Evolutionary conservation across 23 tunicate species (phyloP).

Genomic region (Halocynthia aurantium): DNA sequence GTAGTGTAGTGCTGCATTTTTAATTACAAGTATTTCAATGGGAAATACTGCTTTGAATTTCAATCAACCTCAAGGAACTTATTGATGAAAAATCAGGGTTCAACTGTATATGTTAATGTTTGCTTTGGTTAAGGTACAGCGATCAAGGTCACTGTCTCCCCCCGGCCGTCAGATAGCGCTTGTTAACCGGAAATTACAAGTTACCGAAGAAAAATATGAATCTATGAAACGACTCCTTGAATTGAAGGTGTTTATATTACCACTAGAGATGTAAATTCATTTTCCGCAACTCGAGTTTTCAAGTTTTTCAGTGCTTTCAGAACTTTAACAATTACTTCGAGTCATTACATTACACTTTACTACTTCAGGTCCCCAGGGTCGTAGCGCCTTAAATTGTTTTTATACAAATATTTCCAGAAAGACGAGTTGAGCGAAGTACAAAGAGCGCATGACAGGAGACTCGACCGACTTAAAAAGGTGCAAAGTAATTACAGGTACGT

Average conservation of each 20-base stretch:
- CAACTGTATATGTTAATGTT: too few relatives aligned
- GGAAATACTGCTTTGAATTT: too few relatives aligned
- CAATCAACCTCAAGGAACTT: too few relatives aligned
- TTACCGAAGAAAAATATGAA: conserved; percentile 69
- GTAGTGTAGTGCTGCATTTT: too few relatives aligned
- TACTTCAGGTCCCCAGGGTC: background rate
- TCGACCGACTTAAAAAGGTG: conserved; percentile 44
- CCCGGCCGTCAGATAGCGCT: conserved; percentile 29
- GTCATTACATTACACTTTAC: background rate
- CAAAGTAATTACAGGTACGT: conserved; percentile 61
- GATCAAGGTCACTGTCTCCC: conserved; percentile 68
- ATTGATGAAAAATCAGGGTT: too few relatives aligned
- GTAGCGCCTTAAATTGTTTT: background rate
- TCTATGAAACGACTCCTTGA: conserved; percentile 67
- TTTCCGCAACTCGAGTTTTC: background rate
- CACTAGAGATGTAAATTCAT: background rate
- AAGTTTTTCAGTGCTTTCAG: background rate
- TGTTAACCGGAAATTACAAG: conserved; percentile 57
- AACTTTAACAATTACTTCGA: background rate
- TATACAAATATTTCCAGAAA: background rate
- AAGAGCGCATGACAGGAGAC: conserved; percentile 74
- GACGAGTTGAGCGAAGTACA: conserved; percentile 74
- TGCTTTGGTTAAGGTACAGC: too few relatives aligned
- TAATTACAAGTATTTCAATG: too few relatives aligned
- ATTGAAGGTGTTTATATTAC: conserved; percentile 40